Evolutionary conservation across 2,797 vertebrate genomes (phyloP).

Genomic region (Kryptopterus vitreolus): DNA sequence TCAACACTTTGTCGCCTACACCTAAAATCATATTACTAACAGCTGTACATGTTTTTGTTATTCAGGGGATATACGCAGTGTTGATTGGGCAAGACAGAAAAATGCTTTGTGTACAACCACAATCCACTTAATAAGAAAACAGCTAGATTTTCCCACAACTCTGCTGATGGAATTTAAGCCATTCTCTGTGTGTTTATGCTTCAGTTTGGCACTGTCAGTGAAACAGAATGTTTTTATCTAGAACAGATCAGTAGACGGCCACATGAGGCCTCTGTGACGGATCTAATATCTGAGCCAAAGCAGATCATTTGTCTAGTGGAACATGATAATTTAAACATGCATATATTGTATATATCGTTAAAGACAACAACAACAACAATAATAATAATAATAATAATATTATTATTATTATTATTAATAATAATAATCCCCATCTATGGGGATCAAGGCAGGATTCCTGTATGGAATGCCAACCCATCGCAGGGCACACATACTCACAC

Average conservation of each 20-base stretch:
- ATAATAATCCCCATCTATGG: too few species aligned
- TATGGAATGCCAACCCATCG: too few species aligned
- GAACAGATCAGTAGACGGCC: neutral
- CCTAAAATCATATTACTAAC: neutral
- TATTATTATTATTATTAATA: neutral
- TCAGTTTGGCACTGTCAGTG: slow-evolving; percentile 9
- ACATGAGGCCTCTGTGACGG: neutral
- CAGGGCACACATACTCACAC: too few species aligned
- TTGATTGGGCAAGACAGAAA: neutral
- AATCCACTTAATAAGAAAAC: slow-evolving; percentile 12
- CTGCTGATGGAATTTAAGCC: slow-evolving; percentile 18
- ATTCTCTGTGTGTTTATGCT: slow-evolving; percentile 22
- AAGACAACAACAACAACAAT: too few species aligned
- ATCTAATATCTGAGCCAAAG: neutral
- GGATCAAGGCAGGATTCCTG: too few species aligned
- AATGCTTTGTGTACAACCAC: slow-evolving; percentile 11
- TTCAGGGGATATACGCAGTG: slow-evolving; percentile 6
- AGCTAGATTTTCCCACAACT: slow-evolving; percentile 14
- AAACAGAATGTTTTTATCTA: slow-evolving; percentile 30
- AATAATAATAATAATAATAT: too few species aligned
- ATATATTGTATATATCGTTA: too few species aligned
- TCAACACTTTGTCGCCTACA: neutral
- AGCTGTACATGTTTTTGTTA: neutral
- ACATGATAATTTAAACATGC: too few species aligned
- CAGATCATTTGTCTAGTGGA: neutral